Percentiles rank a stretch among this genome's conserved stretches.
Evolutionary conservation across 2,797 vertebrate genomes (phyloP).

Genomic region (Etheostoma perlongum): DNA sequence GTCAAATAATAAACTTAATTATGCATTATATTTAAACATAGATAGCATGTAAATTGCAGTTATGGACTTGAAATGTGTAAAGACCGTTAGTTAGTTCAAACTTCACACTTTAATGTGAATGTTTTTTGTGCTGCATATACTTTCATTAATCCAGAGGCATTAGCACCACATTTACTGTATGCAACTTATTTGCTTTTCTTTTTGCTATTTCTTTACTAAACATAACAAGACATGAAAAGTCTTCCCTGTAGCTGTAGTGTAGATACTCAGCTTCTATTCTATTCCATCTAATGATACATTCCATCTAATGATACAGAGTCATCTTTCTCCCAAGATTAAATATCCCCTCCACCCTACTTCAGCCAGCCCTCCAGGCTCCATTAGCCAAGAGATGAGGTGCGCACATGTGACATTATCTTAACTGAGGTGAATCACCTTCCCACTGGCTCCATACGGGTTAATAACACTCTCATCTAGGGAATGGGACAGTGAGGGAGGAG

Average conservation of each 20-base stretch:
- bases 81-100: not conserved
- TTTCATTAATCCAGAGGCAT: not conserved
- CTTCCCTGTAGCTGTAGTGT: constrained; percentile 18
- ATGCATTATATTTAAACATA: constrained; percentile 33
- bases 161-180: not conserved
- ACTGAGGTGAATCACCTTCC: constrained; percentile 75
- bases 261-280: constrained; percentile 21
- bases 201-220: constrained; percentile 7
- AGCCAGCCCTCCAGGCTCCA: constrained; percentile 70
- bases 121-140: not conserved
- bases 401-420: constrained; percentile 70
- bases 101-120: not conserved
- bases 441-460: constrained; percentile 65
- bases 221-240: constrained; percentile 18
- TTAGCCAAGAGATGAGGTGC: constrained; percentile 77
- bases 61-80: constrained; percentile 12
- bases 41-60: constrained; percentile 7
- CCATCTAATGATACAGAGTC: constrained; percentile 35
- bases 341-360: constrained; percentile 39
- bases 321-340: constrained; percentile 67
- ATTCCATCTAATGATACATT: constrained; percentile 30
- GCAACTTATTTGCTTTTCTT: not conserved
- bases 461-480: constrained; percentile 61
- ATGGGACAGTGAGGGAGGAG: constrained; percentile 33
- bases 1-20: constrained; percentile 32